phyloP scores from a whole-genome alignment of 1,140 invertebrate genomes.

The Eriosoma lanigerum region DNA sequence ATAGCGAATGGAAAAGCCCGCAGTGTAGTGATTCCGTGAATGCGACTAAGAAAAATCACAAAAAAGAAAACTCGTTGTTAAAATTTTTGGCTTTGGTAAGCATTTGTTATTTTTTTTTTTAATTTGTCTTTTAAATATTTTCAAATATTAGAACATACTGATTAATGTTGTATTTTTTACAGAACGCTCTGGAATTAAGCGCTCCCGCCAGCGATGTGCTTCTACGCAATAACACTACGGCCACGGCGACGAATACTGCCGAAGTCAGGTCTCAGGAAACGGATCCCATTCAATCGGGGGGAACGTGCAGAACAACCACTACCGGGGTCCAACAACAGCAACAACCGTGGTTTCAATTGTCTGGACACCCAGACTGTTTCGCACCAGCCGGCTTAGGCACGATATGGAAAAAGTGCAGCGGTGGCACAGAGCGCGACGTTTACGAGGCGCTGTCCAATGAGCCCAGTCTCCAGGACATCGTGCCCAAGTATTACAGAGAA shows the following conservation, averaged over 20 bases:
- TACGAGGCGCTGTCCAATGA: conserved; percentile 82
- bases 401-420: conserved; percentile 57
- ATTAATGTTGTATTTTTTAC: conserved; percentile 52
- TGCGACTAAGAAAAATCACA: conserved; percentile 52
- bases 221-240: conserved; percentile 58
- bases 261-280: background rate
- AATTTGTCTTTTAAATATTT: too few relatives aligned
- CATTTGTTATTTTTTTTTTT: conserved; percentile 54
- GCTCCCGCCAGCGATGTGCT: conserved; percentile 87
- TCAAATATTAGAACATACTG: too few relatives aligned
- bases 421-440: conserved; percentile 71
- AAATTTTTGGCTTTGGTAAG: conserved; percentile 69
- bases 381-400: conserved; percentile 85
- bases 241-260: background rate
- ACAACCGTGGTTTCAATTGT: conserved; percentile 85
- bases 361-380: conserved; percentile 89
- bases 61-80: conserved; percentile 63
- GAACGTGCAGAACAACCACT: background rate
- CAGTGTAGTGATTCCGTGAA: conserved; percentile 25
- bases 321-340: background rate
- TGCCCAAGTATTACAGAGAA: conserved; percentile 85
- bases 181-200: conserved; percentile 91
- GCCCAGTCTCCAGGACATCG: conserved; percentile 64
- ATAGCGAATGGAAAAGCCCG: conserved; percentile 36
- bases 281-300: background rate